Conservation (phyloP, 2,888 invertebrate genomes). For the Argyra leucocephala region DNA sequence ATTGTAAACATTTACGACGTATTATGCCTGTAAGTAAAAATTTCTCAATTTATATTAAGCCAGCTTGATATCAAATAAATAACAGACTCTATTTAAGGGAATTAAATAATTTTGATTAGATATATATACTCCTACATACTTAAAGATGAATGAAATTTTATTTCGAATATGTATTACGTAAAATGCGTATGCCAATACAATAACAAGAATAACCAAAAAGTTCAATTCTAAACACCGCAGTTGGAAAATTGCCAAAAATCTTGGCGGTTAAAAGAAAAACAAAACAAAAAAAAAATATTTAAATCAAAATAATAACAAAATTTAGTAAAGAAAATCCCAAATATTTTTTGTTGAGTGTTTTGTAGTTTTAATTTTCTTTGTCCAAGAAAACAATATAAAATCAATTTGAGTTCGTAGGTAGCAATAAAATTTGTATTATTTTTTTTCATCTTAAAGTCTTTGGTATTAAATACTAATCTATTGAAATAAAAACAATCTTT, state of each 20-base stretch:
- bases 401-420: not conserved
- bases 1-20: no score
- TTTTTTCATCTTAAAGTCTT: not conserved
- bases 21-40: no score
- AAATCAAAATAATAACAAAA: not conserved
- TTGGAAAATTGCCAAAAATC: not conserved
- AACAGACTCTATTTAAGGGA: not conserved
- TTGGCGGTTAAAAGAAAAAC: not conserved
- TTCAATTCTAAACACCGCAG: not conserved
- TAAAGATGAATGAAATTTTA: not conserved
- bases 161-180: not conserved
- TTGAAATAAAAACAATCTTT: not conserved
- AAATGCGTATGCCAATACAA: not conserved
- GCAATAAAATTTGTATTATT: not conserved
- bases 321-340: no score
- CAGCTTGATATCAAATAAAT: no score
- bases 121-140: not conserved
- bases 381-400: not conserved
- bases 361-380: not conserved
- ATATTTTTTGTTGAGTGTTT: not conserved
- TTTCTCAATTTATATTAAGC: no score
- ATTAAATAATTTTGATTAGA: not conserved
- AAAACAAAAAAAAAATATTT: not conserved
- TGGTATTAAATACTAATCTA: not conserved
- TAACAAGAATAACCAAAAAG: not conserved